These are phyloP conservation scores for Zelleria hepariella DNA, from an alignment of 2,888 invertebrate species.

Conservation along the genomic window DNA sequence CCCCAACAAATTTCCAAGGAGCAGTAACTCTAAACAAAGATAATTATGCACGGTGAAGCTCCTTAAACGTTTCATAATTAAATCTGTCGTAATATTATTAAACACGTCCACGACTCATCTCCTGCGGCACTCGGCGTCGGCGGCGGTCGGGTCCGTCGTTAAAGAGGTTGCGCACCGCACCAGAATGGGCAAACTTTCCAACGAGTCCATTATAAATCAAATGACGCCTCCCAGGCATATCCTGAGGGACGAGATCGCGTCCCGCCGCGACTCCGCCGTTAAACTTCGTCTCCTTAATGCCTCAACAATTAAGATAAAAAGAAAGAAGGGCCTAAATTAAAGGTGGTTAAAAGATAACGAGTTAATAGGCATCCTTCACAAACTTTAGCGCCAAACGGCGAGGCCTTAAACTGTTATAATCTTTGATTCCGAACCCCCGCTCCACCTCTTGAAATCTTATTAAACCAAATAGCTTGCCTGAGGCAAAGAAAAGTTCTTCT, in stretches of 20 bases:
- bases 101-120: constrained; percentile 71
- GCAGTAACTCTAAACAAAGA: constrained; percentile 30
- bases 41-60: constrained; percentile 50
- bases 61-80: constrained; percentile 68
- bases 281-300: constrained; percentile 67
- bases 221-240: constrained; percentile 69
- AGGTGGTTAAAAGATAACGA: constrained; percentile 71
- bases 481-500: background rate
- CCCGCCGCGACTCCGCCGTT: constrained; percentile 58
- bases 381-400: constrained; percentile 41
- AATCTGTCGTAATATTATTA: constrained; percentile 72
- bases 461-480: background rate
- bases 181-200: constrained; percentile 69
- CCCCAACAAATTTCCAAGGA: background rate
- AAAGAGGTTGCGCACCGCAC: constrained; percentile 62
- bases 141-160: constrained; percentile 67
- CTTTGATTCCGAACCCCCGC: background rate
- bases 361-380: constrained; percentile 51
- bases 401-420: background rate
- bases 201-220: constrained; percentile 73
- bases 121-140: constrained; percentile 64
- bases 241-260: constrained; percentile 65
- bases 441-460: background rate
- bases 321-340: constrained; percentile 68
- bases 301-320: constrained; percentile 72